A percentile compares a stretch with the other conserved stretches of the same genome.
Conservation (phyloP, 2,888 invertebrate genomes). For the Oxystoma pomonae region DNA sequence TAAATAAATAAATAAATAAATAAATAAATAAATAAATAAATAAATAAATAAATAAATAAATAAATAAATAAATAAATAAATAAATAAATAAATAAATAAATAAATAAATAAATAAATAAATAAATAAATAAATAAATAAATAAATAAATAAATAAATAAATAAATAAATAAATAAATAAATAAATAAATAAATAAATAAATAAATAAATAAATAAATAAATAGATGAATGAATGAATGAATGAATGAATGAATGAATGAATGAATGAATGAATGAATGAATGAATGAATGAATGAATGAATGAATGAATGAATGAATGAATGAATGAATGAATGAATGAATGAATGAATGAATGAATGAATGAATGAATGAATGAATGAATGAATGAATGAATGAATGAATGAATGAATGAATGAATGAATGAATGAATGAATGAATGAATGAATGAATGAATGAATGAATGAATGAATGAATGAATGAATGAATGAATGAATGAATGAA, state of each 20-base stretch:
- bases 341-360: too few relatives aligned
- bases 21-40: neutral
- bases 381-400: too few relatives aligned
- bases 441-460: neutral
- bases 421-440: neutral
- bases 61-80: neutral
- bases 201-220: neutral
- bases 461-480: neutral
- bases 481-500: neutral
- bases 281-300: too few relatives aligned
- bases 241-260: neutral
- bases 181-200: neutral
- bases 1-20: neutral
- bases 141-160: neutral
- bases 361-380: too few relatives aligned
- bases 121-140: neutral
- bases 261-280: too few relatives aligned
- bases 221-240: neutral
- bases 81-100: neutral
- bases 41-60: neutral
- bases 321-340: too few relatives aligned
- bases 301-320: too few relatives aligned
- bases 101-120: neutral
- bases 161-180: neutral
- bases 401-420: too few relatives aligned